These are phyloP conservation scores for Atta colombica DNA, from an alignment of 1,140 invertebrate genomes.

Conservation along the genomic window DNA sequence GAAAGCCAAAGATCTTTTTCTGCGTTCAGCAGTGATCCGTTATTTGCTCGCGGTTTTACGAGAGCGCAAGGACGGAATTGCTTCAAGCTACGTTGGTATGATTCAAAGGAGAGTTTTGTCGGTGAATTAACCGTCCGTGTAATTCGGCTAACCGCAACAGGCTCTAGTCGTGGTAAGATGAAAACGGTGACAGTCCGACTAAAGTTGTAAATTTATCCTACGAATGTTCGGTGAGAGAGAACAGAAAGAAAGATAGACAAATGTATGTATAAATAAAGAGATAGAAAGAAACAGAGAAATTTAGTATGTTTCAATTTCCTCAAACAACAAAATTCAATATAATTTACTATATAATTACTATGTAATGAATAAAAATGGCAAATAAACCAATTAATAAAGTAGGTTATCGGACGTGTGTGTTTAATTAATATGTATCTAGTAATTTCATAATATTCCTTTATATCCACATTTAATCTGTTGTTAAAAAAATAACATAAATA, in stretches of 20 bases:
- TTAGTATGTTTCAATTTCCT: constrained; percentile 37
- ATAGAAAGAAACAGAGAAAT: constrained; percentile 13
- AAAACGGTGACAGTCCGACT: constrained; percentile 7
- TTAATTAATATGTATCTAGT: neutral
- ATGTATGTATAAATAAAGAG: neutral
- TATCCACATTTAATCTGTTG: neutral
- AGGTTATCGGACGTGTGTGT: neutral
- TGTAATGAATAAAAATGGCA: neutral
- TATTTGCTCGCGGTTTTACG: constrained; percentile 43
- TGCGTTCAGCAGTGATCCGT: neutral
- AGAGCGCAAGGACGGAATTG: constrained; percentile 49
- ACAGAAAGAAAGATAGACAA: neutral
- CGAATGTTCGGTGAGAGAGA: neutral
- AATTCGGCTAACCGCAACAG: constrained; percentile 64
- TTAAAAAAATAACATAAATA: neutral
- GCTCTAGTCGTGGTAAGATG: constrained; percentile 9
- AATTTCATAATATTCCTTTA: constrained; percentile 1
- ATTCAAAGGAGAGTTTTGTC: constrained; percentile 67
- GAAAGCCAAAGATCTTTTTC: constrained; percentile 13
- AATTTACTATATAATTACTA: neutral
- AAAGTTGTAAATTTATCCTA: constrained; percentile 51
- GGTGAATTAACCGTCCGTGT: constrained; percentile 69
- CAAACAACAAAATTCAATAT: constrained; percentile 2
- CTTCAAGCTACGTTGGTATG: constrained; percentile 7
- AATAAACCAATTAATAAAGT: constrained; percentile 24